Conservation (phyloP, 1,140 invertebrate species). For the Drosophila chauvacae region DNA sequence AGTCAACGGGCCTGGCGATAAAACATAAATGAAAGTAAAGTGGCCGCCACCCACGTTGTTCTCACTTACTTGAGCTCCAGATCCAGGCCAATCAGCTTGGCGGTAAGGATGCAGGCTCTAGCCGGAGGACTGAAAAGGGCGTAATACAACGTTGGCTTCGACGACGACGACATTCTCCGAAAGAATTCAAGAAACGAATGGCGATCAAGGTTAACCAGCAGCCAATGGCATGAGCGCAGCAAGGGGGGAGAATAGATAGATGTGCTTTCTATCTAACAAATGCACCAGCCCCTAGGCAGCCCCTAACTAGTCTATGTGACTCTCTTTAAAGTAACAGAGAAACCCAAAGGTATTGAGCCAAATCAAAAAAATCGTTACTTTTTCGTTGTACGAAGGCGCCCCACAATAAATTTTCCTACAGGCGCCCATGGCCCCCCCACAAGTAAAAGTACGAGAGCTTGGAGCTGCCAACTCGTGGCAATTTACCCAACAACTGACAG, state of each 20-base stretch:
- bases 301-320: background rate
- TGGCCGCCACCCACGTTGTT: background rate
- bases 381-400: background rate
- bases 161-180: constrained; percentile 59
- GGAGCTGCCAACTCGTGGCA: constrained; percentile 20
- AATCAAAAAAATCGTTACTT: background rate
- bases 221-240: background rate
- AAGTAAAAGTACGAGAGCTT: constrained; percentile 6
- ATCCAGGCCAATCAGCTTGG: constrained; percentile 85
- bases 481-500: constrained; percentile 13
- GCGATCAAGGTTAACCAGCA: constrained; percentile 29
- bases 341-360: no score
- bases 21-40: background rate
- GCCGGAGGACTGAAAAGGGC: constrained; percentile 85
- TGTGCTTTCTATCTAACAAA: background rate
- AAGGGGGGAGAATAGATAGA: background rate
- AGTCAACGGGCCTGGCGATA: constrained; percentile 64
- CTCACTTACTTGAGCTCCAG: constrained; percentile 81
- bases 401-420: background rate
- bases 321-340: background rate
- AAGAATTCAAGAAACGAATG: constrained; percentile 26
- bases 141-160: constrained; percentile 85
- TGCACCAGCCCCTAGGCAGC: no score
- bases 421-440: background rate
- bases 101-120: constrained; percentile 84